phyloP scores from a whole-genome alignment of 2,797 vertebrate species.

The Clarias pachynema region DNA sequence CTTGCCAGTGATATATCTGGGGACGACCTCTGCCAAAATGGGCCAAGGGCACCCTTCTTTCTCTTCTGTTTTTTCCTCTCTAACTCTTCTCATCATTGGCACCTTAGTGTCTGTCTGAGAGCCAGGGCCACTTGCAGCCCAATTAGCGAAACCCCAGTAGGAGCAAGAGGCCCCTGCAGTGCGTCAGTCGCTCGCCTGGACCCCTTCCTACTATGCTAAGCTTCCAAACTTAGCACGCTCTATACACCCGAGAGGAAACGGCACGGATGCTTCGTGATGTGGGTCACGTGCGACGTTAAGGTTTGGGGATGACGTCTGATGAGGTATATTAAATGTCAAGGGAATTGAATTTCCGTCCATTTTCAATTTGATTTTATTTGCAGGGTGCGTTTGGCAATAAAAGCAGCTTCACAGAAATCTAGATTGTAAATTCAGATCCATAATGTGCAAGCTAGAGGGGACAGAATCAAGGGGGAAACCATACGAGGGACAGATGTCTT shows the following conservation, averaged over 20 bases:
- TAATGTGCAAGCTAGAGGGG: background rate
- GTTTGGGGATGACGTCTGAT: slow-evolving; percentile 35
- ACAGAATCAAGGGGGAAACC: background rate
- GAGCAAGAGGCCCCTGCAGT: slow-evolving; percentile 39
- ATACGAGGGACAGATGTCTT: background rate
- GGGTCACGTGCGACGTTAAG: slow-evolving; percentile 32
- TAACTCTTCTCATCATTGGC: background rate
- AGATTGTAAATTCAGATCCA: background rate
- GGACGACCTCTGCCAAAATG: slow-evolving; percentile 53
- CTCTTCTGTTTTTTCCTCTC: slow-evolving; percentile 22
- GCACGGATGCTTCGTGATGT: background rate
- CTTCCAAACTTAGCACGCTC: slow-evolving; percentile 36
- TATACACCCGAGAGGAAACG: background rate
- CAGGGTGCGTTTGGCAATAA: background rate
- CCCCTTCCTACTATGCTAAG: slow-evolving; percentile 9
- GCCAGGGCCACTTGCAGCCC: slow-evolving; percentile 25
- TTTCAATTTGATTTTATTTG: background rate
- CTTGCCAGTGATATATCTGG: slow-evolving; percentile 36
- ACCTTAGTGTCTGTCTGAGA: slow-evolving; percentile 39
- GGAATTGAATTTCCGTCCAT: background rate
- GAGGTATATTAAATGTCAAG: slow-evolving; percentile 42
- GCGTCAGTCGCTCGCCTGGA: slow-evolving; percentile 29
- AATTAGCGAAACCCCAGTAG: slow-evolving; percentile 43
- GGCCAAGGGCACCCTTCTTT: slow-evolving; percentile 53
- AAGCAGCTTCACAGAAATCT: background rate